A percentile compares a stretch with the other conserved stretches of the same genome.
phyloP scores from a whole-genome alignment of 1,140 invertebrate genomes.

The Vanessa atalanta region DNA sequence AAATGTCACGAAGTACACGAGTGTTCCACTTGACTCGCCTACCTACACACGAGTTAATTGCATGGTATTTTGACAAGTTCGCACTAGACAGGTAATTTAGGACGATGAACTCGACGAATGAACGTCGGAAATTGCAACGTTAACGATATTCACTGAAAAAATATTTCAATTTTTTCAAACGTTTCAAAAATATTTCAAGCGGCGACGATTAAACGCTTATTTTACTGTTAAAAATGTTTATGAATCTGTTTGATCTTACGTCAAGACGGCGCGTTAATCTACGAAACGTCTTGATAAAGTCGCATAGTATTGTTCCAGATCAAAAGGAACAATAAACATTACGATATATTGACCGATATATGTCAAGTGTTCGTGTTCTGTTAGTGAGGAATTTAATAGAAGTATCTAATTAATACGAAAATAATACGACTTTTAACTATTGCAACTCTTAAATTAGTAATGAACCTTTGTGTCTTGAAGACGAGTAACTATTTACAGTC shows the following conservation, averaged over 20 bases:
- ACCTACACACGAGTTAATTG: constrained; percentile 58
- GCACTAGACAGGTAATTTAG: constrained; percentile 57
- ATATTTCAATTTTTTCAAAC: constrained; percentile 41
- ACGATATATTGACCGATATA: constrained; percentile 62
- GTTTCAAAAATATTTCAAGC: constrained; percentile 27
- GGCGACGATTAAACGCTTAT: constrained; percentile 56
- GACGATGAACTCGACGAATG: constrained; percentile 49
- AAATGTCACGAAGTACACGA: constrained; percentile 18
- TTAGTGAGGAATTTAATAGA: constrained; percentile 56
- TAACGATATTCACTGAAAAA: constrained; percentile 36
- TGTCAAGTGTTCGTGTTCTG: constrained; percentile 65
- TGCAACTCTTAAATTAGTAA: constrained; percentile 23
- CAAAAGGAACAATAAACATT: constrained; percentile 72
- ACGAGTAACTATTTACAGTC: not conserved
- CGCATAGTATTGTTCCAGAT: constrained; percentile 59
- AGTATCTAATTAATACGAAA: constrained; percentile 54
- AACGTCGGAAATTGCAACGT: constrained; percentile 39
- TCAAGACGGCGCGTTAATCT: constrained; percentile 54
- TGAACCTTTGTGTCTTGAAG: not conserved
- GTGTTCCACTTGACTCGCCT: constrained; percentile 42
- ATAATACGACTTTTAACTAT: constrained; percentile 45
- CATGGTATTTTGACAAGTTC: constrained; percentile 62
- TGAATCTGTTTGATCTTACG: constrained; percentile 62
- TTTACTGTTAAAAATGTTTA: constrained; percentile 61
- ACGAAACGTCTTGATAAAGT: constrained; percentile 59